Conservation (phyloP, 2,888 invertebrate species). For the Chironomus tentans region DNA sequence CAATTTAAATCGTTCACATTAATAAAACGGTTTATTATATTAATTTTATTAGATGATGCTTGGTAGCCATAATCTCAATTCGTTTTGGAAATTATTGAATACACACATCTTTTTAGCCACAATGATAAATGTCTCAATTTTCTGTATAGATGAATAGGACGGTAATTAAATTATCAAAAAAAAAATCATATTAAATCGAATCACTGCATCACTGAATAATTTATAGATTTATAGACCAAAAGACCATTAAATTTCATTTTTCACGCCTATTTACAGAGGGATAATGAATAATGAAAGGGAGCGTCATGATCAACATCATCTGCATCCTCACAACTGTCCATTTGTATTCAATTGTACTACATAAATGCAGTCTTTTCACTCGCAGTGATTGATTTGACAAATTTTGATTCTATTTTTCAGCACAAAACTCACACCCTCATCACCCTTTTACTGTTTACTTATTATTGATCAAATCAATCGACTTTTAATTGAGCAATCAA, state of each 20-base stretch:
- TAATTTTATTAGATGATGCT: too few relatives aligned
- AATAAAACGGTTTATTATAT: too few relatives aligned
- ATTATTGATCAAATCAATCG: conserved; percentile 10
- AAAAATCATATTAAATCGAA: background rate
- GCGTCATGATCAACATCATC: background rate
- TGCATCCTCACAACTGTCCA: conserved; percentile 1
- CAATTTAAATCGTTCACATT: too few relatives aligned
- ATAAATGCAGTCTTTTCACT: background rate
- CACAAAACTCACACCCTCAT: background rate
- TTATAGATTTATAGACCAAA: background rate
- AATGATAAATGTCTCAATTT: background rate
- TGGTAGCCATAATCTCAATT: background rate
- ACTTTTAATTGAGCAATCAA: conserved; percentile 18
- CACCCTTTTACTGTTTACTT: background rate
- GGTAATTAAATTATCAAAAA: background rate
- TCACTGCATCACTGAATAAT: background rate
- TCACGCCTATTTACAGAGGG: background rate
- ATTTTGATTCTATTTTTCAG: background rate
- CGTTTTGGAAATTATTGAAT: background rate
- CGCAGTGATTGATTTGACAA: background rate
- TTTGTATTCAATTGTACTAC: background rate
- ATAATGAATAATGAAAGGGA: background rate
- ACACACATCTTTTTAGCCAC: background rate
- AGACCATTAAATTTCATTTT: conserved; percentile 4
- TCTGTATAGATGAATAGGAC: background rate